These are phyloP conservation scores for Drosophila bocki DNA, from an alignment of 1,140 invertebrate genomes.

Conservation along the genomic window DNA sequence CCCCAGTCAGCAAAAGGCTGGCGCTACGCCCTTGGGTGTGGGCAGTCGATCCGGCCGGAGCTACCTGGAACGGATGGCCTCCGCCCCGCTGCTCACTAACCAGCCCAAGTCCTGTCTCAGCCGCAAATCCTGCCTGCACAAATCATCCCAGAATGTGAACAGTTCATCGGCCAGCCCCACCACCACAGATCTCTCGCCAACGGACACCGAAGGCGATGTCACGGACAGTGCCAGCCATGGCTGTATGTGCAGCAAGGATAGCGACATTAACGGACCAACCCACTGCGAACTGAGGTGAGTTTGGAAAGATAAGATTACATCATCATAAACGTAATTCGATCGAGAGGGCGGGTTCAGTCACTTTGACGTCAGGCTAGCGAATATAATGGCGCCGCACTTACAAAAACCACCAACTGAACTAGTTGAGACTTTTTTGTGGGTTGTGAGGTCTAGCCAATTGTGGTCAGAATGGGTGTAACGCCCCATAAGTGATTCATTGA, in stretches of 20 bases:
- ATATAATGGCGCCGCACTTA: conserved; percentile 44
- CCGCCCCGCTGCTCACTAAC: conserved; percentile 62
- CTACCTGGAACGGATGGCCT: conserved; percentile 78
- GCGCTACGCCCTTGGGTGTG: conserved; percentile 59
- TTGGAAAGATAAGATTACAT: conserved; percentile 33
- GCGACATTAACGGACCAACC: conserved; percentile 27
- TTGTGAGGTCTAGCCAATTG: conserved; percentile 24
- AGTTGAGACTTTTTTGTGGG: conserved; percentile 40
- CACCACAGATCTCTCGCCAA: conserved; percentile 37
- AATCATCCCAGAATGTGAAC: conserved; percentile 45
- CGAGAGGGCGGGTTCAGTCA: conserved; percentile 23
- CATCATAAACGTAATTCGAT: conserved; percentile 47
- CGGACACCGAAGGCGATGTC: conserved; percentile 29
- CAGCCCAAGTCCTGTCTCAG: conserved; percentile 81
- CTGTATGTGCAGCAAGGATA: conserved; percentile 22
- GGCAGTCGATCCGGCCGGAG: conserved; percentile 72
- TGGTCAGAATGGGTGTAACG: conserved; percentile 33
- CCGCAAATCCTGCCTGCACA: conserved; percentile 79
- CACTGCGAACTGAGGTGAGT: conserved; percentile 72
- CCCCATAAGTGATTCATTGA: conserved; percentile 18
- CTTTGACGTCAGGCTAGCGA: conserved; percentile 50
- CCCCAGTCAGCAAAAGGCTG: conserved; percentile 54
- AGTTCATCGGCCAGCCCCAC: conserved; percentile 24
- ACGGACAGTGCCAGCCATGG: conserved; percentile 36
- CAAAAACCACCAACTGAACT: conserved; percentile 67